Base-by-base conservation (phyloP, 2,113 vertebrate genomes). In the Platichthys stellatus region DNA sequence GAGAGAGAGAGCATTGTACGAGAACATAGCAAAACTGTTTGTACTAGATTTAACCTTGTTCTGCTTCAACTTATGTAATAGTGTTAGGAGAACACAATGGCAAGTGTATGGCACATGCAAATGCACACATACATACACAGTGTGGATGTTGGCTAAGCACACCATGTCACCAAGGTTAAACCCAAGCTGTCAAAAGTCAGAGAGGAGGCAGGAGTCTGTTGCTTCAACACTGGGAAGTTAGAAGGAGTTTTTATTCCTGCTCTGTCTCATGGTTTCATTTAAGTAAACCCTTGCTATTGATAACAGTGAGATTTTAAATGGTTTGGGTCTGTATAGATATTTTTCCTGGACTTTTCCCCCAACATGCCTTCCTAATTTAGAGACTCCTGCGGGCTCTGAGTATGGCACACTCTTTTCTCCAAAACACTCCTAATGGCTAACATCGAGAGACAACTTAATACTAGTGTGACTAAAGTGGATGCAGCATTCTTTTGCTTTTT, bases 51-150 rank as follows among this genome's bases (percentile, higher is more conserved):
- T 49, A 51, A 68, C 58, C 51, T 60, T 70, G 56, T 23, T 60
- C 64, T 53, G 51, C 10, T 35, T 40, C 9, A 5, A 72, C 53
- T 84, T 81, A 80, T 65, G 79, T 82, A 79, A 86, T 4, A 13
- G 83, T 58, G 60, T 78, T 82, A 77, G 54, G 18, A 73, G 71
- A 76, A 64, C 76, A 81, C 82, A 83, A 72, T 77, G 59, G 28
- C 56, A 38, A 64, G 63, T 17, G 69, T 58, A 9, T 28, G 13
- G 31, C 80, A 69, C 80, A 68, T n/a, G 20, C 54, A 43, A 4
- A 70, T 28, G 28, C 81, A 75, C 74, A 72, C 66, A 70, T 78
- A 81, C 70, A 68, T 62, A 61, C 67, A 40, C 72, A 21, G 62
- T 53, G 63, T 53, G 63, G 54, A 51, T 51, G 7, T 54, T 38